Evolutionary conservation across 2,888 invertebrate species (phyloP), one percentile per base, ranked within the genome.

Genomic region (Icerya purchasi): DNA sequence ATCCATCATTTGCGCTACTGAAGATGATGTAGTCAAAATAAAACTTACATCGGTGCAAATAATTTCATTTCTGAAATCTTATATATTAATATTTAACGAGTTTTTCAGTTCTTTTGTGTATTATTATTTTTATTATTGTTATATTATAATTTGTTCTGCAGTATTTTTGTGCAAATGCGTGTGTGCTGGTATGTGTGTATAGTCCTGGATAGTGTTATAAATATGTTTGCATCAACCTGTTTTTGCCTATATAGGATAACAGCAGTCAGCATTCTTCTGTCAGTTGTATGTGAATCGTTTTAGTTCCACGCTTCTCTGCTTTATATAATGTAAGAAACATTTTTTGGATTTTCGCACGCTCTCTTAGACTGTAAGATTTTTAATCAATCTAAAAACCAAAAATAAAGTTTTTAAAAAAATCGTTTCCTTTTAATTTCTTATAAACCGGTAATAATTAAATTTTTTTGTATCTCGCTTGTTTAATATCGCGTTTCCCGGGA

Each of bases 181-280:
- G 14, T 36, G 14, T 5, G 36, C 36, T 36, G 36, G 14, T 36
- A 36, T 36, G 36, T 36, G 36, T 36, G 36, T 36, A 8, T n/a
- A n/a, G n/a, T 36, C 36, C 36, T 36, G 36, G 36, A 5, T 36
- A 36, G 36, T 36, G 36, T 36, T 36, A 36, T 36, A 36, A 36
- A 36, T 36, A 36, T 14, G 36, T 36, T 36, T 36, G 36, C 36
- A 36, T 36, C 36, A 36, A 36, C 14, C 36, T 36, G 36, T 36
- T 36, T 60, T 60, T 60, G 60, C 60, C 56, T 60, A 56, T 52
- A 53, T 60, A 60, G 60, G 60, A 60, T 60, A 56, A 60, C 53
- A 56, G 52, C 55, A 55, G 56, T 51, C 56, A 52, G 53, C 51
- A 56, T 56, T 56, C 60, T 60, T 56, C 55, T 56, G 60, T 54